A percentile compares a stretch with the other conserved stretches of the same genome.
Evolutionary conservation across 2,888 invertebrate genomes (phyloP).

Genomic region (Eulithis prunata): DNA sequence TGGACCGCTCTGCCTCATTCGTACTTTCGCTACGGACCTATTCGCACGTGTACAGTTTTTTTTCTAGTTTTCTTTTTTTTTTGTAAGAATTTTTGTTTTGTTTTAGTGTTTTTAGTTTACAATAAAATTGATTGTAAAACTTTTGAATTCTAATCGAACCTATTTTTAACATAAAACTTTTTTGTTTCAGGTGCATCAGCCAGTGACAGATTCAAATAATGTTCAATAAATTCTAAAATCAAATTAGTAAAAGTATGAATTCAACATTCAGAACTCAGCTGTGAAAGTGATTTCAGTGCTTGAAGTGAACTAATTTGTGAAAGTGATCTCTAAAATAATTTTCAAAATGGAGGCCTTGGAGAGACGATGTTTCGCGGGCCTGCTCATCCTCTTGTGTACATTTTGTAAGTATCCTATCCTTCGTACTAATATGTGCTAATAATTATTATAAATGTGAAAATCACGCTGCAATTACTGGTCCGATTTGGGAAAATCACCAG

Average conservation of each 20-base stretch:
- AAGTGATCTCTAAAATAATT: conserved; percentile 35
- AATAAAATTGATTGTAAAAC: no score
- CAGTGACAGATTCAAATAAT: conserved; percentile 15
- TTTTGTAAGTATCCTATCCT: conserved; percentile 63
- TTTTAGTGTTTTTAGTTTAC: neutral
- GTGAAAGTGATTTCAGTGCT: conserved; percentile 33
- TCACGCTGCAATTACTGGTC: no score
- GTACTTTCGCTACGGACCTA: conserved; percentile 15
- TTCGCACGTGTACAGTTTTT: conserved; percentile 11
- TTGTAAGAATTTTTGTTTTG: conserved; percentile 19
- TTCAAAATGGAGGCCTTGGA: conserved; percentile 77
- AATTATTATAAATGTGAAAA: neutral
- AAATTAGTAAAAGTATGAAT: conserved; percentile 29
- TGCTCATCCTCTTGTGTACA: conserved; percentile 68
- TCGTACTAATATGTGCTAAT: neutral
- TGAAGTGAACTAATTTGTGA: conserved; percentile 33
- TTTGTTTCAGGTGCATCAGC: conserved; percentile 49
- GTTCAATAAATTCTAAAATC: conserved; percentile 17
- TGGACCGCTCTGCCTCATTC: conserved; percentile 9
- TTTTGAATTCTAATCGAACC: no score
- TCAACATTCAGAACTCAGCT: conserved; percentile 33
- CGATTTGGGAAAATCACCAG: no score
- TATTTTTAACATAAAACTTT: conserved; percentile 20
- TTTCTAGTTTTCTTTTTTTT: neutral
- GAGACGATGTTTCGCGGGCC: conserved; percentile 63